Evolutionary conservation across 2,888 invertebrate species (phyloP), one percentile per base, ranked within the genome.

Genomic region (Drosophila macrospina): DNA sequence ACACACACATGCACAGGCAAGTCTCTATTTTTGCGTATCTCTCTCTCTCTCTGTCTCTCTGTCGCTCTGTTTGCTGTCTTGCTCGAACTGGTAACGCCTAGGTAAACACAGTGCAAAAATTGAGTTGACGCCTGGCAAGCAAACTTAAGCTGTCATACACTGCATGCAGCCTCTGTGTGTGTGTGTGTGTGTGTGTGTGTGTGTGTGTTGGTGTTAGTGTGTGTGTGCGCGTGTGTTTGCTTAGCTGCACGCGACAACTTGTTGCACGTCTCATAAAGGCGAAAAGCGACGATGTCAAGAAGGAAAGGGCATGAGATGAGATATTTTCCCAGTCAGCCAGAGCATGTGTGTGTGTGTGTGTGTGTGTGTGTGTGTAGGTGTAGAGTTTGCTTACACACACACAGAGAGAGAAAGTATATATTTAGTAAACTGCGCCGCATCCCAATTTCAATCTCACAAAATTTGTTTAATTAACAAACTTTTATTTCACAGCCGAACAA

Each of bases 61-160:
- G 10, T 42, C 10, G 20, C 26, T 7, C 4, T 11, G 20, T 30
- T 5, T 11, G 4, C 28, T 47, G 15, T 41, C 48, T 24, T 39
- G 34, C 28, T 61, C 61, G 45, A 48, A 42, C 67, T 52, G 51
- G 32, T 34, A 63, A 48, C 34, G 67, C 59, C 68, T 69, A 42
- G 57, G 74, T 57, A 80, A 86, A 80, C 81, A 64, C 39, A 48
- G 65, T 60, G 77, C 61, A 76, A 73, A 81, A 83, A 79, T 82
- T 81, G 79, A 85, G 82, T 85, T 85, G 87, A 84, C 87, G 87
- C 79, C 76, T 72, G 68, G 74, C 70, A 83, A 81, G 85, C 74
- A 85, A 86, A 82, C 77, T 74, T 74, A 87, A 79, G 80, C 80
- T 87, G 82, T 70, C 86, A 77, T 67, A 55, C 71, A 57, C n/a